phyloP scores from a whole-genome alignment of 2,888 invertebrate species.

The Megaustenia siamemsis region DNA sequence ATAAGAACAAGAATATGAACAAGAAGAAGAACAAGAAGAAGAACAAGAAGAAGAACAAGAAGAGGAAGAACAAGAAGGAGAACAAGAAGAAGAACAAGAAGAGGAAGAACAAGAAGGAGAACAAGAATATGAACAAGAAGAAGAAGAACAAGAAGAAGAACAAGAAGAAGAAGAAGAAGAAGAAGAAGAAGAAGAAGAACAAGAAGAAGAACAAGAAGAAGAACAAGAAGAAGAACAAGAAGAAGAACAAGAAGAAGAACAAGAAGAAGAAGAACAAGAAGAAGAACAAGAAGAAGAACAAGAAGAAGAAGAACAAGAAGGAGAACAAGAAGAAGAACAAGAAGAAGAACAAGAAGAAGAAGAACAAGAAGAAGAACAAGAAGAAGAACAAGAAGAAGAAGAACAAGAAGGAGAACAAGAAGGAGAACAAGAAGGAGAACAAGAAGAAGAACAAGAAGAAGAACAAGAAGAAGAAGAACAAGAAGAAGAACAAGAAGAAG shows the following conservation, averaged over 20 bases:
- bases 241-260: conserved; percentile 14
- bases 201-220: neutral
- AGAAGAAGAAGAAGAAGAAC: conserved; percentile 4
- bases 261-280: conserved; percentile 39
- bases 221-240: neutral
- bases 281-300: conserved; percentile 34
- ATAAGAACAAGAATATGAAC: too few relatives aligned
- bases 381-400: conserved; percentile 7
- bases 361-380: neutral
- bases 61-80: too few relatives aligned
- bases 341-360: conserved; percentile 41
- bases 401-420: too few relatives aligned
- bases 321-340: conserved; percentile 31
- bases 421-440: too few relatives aligned
- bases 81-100: too few relatives aligned
- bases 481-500: conserved; percentile 10
- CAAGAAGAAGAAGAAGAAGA: conserved; percentile 19
- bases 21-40: conserved; percentile 3
- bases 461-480: conserved; percentile 19
- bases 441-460: conserved; percentile 12
- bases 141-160: conserved; percentile 4
- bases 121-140: too few relatives aligned
- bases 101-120: too few relatives aligned
- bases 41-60: neutral
- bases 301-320: conserved; percentile 36